Base-by-base conservation (phyloP, 2,888 invertebrate species). In the Melinaea menophilus region DNA sequence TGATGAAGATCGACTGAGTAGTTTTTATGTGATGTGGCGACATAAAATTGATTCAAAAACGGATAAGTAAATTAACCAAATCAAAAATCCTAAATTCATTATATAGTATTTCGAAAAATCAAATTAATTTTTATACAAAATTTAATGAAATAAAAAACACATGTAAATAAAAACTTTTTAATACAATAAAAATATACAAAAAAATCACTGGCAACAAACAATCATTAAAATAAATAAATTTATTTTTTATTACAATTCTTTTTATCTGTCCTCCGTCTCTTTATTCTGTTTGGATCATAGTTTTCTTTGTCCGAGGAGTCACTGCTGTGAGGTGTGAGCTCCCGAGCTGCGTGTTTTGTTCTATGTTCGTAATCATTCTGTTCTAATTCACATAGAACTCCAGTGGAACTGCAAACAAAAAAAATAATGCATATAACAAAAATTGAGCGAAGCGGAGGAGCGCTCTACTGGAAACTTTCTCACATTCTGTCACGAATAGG, bases 301-400 rank as follows among this genome's bases (percentile, higher is more conserved):
- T 90, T 90, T 74, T 90, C 90, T 73, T 90, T 90, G 51, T 90
- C 88, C 2, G 90, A 90, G 11, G 90, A 90, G 71, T 89, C 82
- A 1, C 82, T 84, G 70, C 89, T 89, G 51, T 77, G 78, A 0
- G 88, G 86, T 1, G 88, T 86, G 7, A 69, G 61, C 0, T 83
- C 81, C 46, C 88, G 79, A 4, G 72, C 71, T n/a, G 70, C 70
- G 7, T 76, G 76, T 35, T 75, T 77, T 3, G 66, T 64, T 63
- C 79, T 77, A 12, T 67, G 71, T 13, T 64, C 63, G 62, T 77
- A 73, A 41, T 80, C 71, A 37, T 67, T 66, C 62, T 69, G 58
- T 62, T 79, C 72, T 62, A 87, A 56, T 68, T 82, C 74, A 56
- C 72, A 71, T 3, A 89, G 73, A 45, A 86, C 68, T 5, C 75